phyloP scores from a whole-genome alignment of 2,888 invertebrate species.

The Metalampra italica region DNA sequence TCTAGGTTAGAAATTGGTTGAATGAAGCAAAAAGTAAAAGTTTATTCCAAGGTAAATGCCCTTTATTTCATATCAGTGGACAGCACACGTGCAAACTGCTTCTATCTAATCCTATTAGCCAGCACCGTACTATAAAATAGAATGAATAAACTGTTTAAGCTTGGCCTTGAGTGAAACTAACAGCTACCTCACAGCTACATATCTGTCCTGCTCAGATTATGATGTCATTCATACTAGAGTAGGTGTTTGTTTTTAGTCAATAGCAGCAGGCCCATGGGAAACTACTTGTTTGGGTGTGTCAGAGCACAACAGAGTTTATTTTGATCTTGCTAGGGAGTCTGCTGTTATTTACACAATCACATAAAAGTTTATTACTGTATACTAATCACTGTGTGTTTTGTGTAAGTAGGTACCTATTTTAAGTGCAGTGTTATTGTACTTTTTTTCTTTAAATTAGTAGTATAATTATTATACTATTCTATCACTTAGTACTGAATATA shows the following conservation, averaged over 20 bases:
- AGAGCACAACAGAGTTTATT: no score
- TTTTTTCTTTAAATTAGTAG: no score
- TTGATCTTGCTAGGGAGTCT: no score
- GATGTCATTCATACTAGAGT: constrained; percentile 34
- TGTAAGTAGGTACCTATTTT: not conserved
- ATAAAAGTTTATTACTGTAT: not conserved
- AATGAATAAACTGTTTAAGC: constrained; percentile 14
- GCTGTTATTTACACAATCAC: no score
- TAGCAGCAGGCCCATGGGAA: not conserved
- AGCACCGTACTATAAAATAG: not conserved
- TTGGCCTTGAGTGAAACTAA: constrained; percentile 32
- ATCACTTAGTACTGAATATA: no score
- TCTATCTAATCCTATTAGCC: not conserved
- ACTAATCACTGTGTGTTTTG: not conserved
- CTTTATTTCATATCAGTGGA: not conserved
- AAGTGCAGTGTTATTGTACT: no score
- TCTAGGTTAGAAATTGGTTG: constrained; percentile 43
- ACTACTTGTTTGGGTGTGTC: no score
- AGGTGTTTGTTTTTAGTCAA: not conserved
- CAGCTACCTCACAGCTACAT: no score
- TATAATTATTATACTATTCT: no score
- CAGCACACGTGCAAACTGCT: not conserved
- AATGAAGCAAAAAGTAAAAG: constrained; percentile 60
- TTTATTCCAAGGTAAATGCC: constrained; percentile 52
- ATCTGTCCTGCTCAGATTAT: constrained; percentile 30